A percentile compares a stretch with the other conserved stretches of the same genome.
Conservation (phyloP, 2,797 vertebrate genomes). For the Sus cebifrons region DNA sequence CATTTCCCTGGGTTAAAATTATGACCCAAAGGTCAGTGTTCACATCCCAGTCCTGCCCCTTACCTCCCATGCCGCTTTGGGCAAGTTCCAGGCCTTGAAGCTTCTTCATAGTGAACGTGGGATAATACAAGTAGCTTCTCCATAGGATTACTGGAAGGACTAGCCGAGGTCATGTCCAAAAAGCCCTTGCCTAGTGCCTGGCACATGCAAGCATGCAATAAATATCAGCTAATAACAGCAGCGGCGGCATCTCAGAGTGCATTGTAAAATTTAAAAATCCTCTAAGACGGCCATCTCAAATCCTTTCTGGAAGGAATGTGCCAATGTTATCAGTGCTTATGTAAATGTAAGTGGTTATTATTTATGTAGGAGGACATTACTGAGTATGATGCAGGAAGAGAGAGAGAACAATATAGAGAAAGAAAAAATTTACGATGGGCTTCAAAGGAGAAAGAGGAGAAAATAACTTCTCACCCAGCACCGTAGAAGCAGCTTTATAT, state of each 20-base stretch:
- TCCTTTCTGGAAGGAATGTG: constrained; percentile 73
- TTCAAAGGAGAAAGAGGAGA: constrained; percentile 67
- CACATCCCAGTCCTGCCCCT: neutral
- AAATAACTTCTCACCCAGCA: constrained; percentile 37
- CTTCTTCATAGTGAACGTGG: neutral
- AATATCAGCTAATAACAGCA: constrained; percentile 72
- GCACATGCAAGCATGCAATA: neutral
- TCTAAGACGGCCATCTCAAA: constrained; percentile 66
- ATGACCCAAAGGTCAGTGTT: neutral
- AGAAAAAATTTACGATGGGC: constrained; percentile 67
- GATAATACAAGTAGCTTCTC: neutral
- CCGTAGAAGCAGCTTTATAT: neutral
- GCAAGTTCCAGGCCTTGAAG: neutral
- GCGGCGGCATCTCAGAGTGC: constrained; percentile 33
- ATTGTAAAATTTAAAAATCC: constrained; percentile 73
- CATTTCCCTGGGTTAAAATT: neutral
- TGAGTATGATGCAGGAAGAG: constrained; percentile 79
- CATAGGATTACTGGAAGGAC: neutral
- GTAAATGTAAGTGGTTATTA: constrained; percentile 85
- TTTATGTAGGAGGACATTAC: constrained; percentile 84
- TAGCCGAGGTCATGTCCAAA: constrained; percentile 13
- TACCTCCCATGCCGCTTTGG: neutral
- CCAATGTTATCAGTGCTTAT: constrained; percentile 69
- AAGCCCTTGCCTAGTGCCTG: constrained; percentile 41
- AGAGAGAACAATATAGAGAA: constrained; percentile 61